Evolutionary conservation across 2,797 vertebrate species (phyloP), one percentile per base, ranked within the genome.

Genomic region (Epinephelus malabaricus): DNA sequence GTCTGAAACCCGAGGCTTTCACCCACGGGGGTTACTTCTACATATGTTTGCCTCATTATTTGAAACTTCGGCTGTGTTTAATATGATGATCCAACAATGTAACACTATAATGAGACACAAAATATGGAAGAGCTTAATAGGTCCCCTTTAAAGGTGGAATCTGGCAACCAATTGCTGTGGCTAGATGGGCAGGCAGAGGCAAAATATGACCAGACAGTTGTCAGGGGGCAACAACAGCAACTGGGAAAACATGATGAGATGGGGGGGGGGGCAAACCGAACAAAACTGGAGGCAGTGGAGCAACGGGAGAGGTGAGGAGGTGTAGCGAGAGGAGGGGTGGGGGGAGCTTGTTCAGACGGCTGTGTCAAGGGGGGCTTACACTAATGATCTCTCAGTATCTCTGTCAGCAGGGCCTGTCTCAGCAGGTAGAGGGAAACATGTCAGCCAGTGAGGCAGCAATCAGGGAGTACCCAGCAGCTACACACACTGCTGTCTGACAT

Each of bases 351-450:
- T 65, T 86, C 76, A 70, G 76, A 76, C 38, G 45, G 83, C 53
- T 30, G 47, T 89, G 83, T 85, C 83, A 79, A 59, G 90, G 76
- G 88, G 88, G 87, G 79, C 84, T 46, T 87, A 84, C 93, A 87
- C 94, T 95, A 93, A 94, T 94, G 93, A 94, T 93, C 68, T 81
- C 93, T 93, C 92, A 88, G 86, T 88, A 83, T 90, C 88, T 92
- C 85, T 82, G 91, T 93, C 93, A 93, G 94, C 73, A 45, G 83
- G 72, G 72, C 63, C 83, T 76, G 87, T 94, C 90, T 88, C 91
- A 81, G 86, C 90, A 84, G 83, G 90, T 80, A 38, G 78, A 88
- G 78, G 85, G 87, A 85, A 89, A 85, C 89, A 86, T 92, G 91
- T 88, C 90, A 91, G 85, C 67, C 1, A 23, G 73, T 2, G 53